These are phyloP conservation scores for Microcebus tavaratra DNA, from an alignment of 2,113 vertebrate species.

Conservation along the genomic window DNA sequence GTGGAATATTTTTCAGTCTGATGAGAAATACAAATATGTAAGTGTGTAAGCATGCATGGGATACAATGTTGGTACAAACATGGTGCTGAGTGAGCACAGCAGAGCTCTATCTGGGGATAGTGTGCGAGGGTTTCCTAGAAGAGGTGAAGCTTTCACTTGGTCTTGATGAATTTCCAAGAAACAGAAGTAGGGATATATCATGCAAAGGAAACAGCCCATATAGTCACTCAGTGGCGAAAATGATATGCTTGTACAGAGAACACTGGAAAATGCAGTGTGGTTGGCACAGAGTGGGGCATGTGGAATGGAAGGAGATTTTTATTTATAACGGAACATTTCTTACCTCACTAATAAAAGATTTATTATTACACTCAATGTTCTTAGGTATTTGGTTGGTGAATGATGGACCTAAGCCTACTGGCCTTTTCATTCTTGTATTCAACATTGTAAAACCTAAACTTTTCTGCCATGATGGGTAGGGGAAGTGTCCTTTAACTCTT, in stretches of 20 bases:
- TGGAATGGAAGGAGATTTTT: neutral
- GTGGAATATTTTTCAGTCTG: neutral
- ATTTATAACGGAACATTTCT: neutral
- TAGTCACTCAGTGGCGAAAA: neutral
- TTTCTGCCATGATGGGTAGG: too few relatives aligned
- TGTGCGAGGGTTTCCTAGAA: neutral
- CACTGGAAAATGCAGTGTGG: neutral
- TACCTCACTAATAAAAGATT: neutral
- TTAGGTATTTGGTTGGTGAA: neutral
- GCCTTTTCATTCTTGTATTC: neutral
- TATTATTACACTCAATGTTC: neutral
- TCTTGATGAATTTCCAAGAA: neutral
- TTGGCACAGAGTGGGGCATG: too few relatives aligned
- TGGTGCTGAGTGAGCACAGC: neutral
- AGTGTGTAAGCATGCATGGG: neutral
- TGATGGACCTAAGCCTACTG: neutral
- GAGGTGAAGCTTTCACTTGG: neutral
- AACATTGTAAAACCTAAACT: neutral
- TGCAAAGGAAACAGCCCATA: neutral
- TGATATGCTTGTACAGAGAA: neutral
- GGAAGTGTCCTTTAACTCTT: neutral
- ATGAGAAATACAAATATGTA: neutral
- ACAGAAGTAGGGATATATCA: neutral
- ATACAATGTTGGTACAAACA: neutral
- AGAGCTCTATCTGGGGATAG: rapidly evolving